Evolutionary conservation across 1,140 invertebrate species (phyloP), one percentile per base, ranked within the genome.

Genomic region (Phocides pigmalion): DNA sequence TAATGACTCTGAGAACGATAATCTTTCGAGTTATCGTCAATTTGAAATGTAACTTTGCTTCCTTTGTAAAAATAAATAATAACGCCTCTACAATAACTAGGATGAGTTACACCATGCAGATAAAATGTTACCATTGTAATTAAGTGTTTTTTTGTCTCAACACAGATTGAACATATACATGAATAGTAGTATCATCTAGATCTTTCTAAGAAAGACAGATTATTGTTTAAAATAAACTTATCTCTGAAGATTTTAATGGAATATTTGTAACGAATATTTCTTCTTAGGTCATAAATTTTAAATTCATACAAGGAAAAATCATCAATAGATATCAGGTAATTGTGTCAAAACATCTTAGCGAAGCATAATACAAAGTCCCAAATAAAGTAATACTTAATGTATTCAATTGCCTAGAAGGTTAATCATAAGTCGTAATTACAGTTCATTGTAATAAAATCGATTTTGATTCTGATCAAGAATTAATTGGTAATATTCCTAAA

Each of bases 1-100:
- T 81, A 75, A 81, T 73, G 74, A 69, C 68, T 66, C 42, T 59
- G 62, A 70, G 66, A 69, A 62, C 62, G 65, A 73, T 70, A 66
- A 51, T 64, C 62, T 62, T 64, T 64, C 63, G 62, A 62, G 64
- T 37, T 62, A 53, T 35, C 51, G 20, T 20, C 32, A 19, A 44
- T 68, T 62, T 64, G 42, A 47, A 53, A 47, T 51, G 35, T 59
- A 46, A 46, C 41, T 41, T 41, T 41, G 15, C 22, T 58, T 54
- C 25, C 20, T 19, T 19, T 51, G 14, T 51, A 19, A 32, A 56
- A 25, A 37, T 32, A 39, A 39, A 46, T 12, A 12, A 46, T 35
- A 16, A 17, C 12, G 42, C 14, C 25, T 28, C 9, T 4, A 22
- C 46, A 32, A 32, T 32, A 1, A 1, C 9, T 32, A 32, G n/a